A percentile compares a stretch with the other conserved stretches of the same genome.
phyloP scores from a whole-genome alignment of 2,888 invertebrate genomes.

The Anodontia alba region DNA sequence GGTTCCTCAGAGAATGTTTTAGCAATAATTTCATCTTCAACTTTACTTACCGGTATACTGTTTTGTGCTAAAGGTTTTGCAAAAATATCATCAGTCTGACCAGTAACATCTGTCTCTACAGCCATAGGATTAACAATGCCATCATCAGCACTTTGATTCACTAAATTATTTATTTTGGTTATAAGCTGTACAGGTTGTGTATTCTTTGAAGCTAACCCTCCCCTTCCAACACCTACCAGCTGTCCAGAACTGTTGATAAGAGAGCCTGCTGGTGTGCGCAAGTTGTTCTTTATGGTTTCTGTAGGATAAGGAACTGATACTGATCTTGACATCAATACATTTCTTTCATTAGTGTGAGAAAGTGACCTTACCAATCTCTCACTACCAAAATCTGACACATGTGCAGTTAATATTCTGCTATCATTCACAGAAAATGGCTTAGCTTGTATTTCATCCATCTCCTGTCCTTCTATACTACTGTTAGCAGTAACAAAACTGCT shows the following conservation, averaged over 20 bases:
- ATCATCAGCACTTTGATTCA: not conserved
- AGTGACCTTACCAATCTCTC: not conserved
- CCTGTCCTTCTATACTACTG: not conserved
- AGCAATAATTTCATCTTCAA: not conserved
- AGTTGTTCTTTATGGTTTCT: not conserved
- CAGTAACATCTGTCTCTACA: too few relatives aligned
- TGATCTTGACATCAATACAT: not conserved
- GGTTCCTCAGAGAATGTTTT: not conserved
- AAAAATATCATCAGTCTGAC: not conserved
- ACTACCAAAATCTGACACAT: not conserved
- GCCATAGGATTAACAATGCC: too few relatives aligned
- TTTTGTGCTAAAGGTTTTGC: not conserved
- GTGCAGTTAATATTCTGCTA: not conserved
- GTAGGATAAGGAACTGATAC: not conserved
- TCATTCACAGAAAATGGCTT: conserved; percentile 5
- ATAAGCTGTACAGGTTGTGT: not conserved
- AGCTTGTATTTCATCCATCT: not conserved
- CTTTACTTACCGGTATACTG: not conserved
- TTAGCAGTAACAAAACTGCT: not conserved
- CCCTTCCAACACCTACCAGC: not conserved
- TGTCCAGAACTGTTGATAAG: not conserved
- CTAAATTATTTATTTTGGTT: not conserved
- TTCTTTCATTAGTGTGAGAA: not conserved
- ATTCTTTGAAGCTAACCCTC: not conserved
- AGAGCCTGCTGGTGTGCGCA: not conserved